phyloP scores from a whole-genome alignment of 2,113 vertebrate species.

The Morone chrysops region DNA sequence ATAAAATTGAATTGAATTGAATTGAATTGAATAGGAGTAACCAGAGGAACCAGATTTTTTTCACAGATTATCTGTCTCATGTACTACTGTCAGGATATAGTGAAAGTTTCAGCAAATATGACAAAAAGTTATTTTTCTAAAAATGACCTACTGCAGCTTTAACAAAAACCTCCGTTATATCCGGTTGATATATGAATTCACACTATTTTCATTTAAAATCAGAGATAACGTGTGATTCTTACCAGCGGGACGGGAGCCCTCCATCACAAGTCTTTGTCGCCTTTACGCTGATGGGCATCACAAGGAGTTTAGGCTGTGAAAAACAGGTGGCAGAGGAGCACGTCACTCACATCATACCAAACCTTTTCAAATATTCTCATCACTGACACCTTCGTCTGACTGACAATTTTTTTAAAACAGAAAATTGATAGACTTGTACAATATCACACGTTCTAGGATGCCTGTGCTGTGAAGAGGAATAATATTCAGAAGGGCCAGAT shows the following conservation, averaged over 20 bases:
- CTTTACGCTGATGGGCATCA: slow-evolving; percentile 22
- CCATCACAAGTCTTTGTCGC: neutral
- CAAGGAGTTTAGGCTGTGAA: slow-evolving; percentile 49
- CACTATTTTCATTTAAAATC: slow-evolving; percentile 9
- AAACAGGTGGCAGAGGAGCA: slow-evolving; percentile 64
- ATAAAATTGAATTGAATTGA: too few species aligned
- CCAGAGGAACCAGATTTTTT: too few species aligned
- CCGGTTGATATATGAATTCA: neutral
- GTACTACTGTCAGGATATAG: too few species aligned
- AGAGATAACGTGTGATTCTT: slow-evolving; percentile 47
- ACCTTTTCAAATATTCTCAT: slow-evolving; percentile 10
- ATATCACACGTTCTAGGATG: slow-evolving; percentile 61
- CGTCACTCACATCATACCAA: slow-evolving; percentile 53
- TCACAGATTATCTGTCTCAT: too few species aligned
- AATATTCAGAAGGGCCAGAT: slow-evolving; percentile 77
- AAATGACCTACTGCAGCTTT: neutral
- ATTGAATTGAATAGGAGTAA: too few species aligned
- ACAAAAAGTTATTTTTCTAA: too few species aligned
- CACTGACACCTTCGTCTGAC: slow-evolving; percentile 41
- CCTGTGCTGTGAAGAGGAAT: slow-evolving; percentile 44
- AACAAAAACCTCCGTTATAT: too few species aligned
- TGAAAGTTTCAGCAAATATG: too few species aligned
- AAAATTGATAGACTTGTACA: slow-evolving; percentile 33
- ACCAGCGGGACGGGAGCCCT: slow-evolving; percentile 51
- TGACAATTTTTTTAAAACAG: neutral